Conservation (phyloP, 2,797 vertebrate genomes). For the Eptatretus atami region DNA sequence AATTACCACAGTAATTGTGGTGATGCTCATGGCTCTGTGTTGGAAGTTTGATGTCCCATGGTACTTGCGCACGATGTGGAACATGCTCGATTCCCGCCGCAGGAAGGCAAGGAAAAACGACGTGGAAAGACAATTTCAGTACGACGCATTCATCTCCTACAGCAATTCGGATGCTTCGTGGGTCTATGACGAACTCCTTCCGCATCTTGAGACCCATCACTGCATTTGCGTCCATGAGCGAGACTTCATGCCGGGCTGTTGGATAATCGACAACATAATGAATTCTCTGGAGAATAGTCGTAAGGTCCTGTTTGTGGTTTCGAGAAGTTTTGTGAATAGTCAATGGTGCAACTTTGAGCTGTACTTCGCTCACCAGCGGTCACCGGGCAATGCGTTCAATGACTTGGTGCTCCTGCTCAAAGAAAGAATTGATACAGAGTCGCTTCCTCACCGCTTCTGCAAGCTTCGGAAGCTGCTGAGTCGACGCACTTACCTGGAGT, state of each 20-base stretch:
- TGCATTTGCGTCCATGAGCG: conserved; percentile 41
- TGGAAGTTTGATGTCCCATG: conserved; percentile 27
- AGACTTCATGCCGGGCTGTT: conserved; percentile 37
- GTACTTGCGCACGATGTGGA: conserved; percentile 33
- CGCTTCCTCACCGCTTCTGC: conserved; percentile 32
- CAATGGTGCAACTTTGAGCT: conserved; percentile 62
- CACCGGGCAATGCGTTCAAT: conserved; percentile 25
- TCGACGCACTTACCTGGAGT: conserved; percentile 39
- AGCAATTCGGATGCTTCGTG: conserved; percentile 33
- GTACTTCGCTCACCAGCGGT: conserved; percentile 43
- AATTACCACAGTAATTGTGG: conserved; percentile 15
- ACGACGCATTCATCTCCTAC: conserved; percentile 49
- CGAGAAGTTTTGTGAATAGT: conserved; percentile 35
- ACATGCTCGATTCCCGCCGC: conserved; percentile 27
- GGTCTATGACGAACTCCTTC: conserved; percentile 29
- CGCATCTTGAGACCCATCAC: conserved; percentile 18
- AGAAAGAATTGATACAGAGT: conserved; percentile 24
- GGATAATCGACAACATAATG: conserved; percentile 65
- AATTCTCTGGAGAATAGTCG: conserved; percentile 41
- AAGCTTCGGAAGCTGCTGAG: conserved; percentile 36
- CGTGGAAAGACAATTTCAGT: conserved; percentile 13
- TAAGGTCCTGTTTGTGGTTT: conserved; percentile 42
- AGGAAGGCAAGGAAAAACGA: conserved; percentile 15
- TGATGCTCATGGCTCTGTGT: conserved; percentile 19
- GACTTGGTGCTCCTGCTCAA: conserved; percentile 36